Evolutionary conservation across 2,113 vertebrate species (phyloP), one percentile per base, ranked within the genome.

Genomic region (Marmota monax): DNA sequence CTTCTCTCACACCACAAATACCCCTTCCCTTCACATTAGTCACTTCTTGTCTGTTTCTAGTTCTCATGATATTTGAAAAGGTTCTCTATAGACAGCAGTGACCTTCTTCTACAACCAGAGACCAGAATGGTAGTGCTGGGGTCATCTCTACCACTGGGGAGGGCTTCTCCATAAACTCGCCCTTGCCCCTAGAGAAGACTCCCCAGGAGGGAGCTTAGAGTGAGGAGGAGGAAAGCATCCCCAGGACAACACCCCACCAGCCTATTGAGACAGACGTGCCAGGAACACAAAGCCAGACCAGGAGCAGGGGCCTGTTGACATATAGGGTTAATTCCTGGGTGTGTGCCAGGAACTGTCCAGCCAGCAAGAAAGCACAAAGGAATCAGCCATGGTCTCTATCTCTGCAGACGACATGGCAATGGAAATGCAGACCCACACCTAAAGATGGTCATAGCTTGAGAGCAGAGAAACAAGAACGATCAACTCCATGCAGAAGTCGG

Each of bases 41-140:
- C 94, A 80, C 48, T 82, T 92, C 32, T 13, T 90, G 90, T 95
- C 72, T 95, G 20, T 69, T 80, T 88, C 84, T 90, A 77, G 61
- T 91, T 51, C 91, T 77, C 18, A 22, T 17, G 27, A 92, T 82
- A 51, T 95, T 95, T 92, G 67, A 20, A 29, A 83, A 82, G 79
- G 18, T 88, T 78, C 32, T 84, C 34, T 12, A 8, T 5, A 34
- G 34, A 80, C 12, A 85, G 61, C 37, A 88, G 8, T 77, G 78
- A 77, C 8, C 34, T 88, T 73, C 53, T 88, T 8, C 73, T 53
- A 16, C 20, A 69, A 23, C 10, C 23, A 42, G 39, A 42, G 39
- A 42, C 39, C 39, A 63, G 84, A 79, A 70, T 34, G 6, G 58
- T 5, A 87, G 22, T 8, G 2, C 18, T 14, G 3, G 22, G 1